phyloP scores from a whole-genome alignment of 2,797 vertebrate genomes.

The Toxotes lorentzi region DNA sequence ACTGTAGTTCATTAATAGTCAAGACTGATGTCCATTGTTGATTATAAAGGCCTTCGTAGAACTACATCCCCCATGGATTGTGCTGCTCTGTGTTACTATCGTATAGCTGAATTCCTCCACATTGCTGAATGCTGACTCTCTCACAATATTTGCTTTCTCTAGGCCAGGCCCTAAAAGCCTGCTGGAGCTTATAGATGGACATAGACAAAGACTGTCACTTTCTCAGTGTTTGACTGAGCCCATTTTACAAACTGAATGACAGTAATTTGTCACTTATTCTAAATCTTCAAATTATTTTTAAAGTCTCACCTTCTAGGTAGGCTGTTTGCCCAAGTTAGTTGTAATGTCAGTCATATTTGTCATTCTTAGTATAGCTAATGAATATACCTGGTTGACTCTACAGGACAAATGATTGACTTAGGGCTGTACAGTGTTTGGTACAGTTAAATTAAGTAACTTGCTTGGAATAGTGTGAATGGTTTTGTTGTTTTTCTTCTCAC shows the following conservation, averaged over 20 bases:
- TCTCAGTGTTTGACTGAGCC: constrained; percentile 14
- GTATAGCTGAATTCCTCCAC: constrained; percentile 77
- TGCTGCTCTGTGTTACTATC: constrained; percentile 67
- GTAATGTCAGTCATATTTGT: constrained; percentile 3
- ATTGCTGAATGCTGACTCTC: constrained; percentile 69
- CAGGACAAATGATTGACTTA: constrained; percentile 3
- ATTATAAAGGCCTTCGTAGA: constrained; percentile 68
- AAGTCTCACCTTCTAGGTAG: not conserved
- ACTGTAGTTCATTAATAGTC: constrained; percentile 85
- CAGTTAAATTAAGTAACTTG: not conserved
- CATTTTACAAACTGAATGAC: constrained; percentile 12
- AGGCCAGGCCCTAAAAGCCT: constrained; percentile 36
- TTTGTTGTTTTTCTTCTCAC: not conserved
- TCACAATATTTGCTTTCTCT: constrained; percentile 58
- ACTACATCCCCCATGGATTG: constrained; percentile 80
- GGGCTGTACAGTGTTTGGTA: not conserved
- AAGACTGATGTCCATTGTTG: constrained; percentile 81
- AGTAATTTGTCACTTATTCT: constrained; percentile 4
- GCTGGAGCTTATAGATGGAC: constrained; percentile 43
- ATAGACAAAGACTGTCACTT: constrained; percentile 11
- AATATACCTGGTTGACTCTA: constrained; percentile 2
- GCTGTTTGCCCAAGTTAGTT: not conserved
- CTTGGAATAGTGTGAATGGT: constrained; percentile 8
- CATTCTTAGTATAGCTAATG: not conserved
- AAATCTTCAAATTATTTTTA: not conserved